Evolutionary conservation across 2,797 vertebrate genomes (phyloP).

Genomic region (Lindbergichthys nudifrons): DNA sequence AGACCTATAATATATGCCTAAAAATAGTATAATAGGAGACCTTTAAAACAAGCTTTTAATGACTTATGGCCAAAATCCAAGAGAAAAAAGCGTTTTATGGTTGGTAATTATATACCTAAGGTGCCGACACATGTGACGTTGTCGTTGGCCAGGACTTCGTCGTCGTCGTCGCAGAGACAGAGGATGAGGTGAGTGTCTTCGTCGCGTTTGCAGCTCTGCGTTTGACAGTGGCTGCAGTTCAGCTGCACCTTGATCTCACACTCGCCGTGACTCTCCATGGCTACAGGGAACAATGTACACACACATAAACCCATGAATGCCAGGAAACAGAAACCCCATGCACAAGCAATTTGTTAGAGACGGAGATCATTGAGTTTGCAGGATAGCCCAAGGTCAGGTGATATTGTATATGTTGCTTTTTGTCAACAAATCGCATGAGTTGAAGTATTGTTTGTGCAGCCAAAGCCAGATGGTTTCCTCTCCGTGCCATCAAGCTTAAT

Average conservation of each 20-base stretch:
- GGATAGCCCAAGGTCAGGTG: background rate
- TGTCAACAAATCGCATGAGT: background rate
- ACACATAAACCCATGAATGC: conserved; percentile 5
- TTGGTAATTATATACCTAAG: conserved; percentile 54
- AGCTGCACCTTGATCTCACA: conserved; percentile 90
- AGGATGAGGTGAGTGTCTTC: conserved; percentile 83
- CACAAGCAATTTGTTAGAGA: background rate
- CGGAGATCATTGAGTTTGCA: background rate
- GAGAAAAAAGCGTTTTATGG: background rate
- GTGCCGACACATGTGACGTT: conserved; percentile 88
- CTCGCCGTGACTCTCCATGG: conserved; percentile 92
- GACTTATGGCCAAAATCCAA: background rate
- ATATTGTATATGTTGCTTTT: background rate
- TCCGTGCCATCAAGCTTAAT: background rate
- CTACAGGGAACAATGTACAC: conserved; percentile 66
- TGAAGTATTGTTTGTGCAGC: background rate
- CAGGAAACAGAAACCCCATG: conserved; percentile 2
- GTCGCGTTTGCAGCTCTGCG: conserved; percentile 88
- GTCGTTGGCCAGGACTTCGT: conserved; percentile 87
- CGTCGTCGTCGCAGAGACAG: conserved; percentile 88
- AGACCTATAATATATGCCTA: too few species aligned
- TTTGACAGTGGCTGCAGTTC: conserved; percentile 92
- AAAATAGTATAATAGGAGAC: too few species aligned
- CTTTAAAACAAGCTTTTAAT: background rate
- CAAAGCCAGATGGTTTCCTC: background rate